phyloP scores from a whole-genome alignment of 2,113 vertebrate species.

The Larimichthys polyactis region DNA sequence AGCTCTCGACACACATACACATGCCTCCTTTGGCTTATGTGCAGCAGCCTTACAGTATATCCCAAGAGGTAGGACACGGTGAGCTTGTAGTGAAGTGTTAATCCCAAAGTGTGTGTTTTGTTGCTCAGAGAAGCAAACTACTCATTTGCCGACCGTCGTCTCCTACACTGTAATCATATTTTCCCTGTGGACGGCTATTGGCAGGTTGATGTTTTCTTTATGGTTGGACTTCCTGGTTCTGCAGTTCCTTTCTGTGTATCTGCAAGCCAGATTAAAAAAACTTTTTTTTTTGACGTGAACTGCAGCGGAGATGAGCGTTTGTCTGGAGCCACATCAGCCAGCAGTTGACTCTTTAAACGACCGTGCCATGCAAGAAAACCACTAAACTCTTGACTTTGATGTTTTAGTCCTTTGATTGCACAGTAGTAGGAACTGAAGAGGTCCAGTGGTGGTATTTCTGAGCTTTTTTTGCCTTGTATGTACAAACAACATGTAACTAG shows the following conservation, averaged over 20 bases:
- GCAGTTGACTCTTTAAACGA: constrained; percentile 59
- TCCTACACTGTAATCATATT: constrained; percentile 43
- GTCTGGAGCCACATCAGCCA: constrained; percentile 64
- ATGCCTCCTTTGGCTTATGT: not conserved
- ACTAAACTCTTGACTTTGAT: constrained; percentile 63
- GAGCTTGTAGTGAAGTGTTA: constrained; percentile 27
- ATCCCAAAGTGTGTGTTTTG: constrained; percentile 23
- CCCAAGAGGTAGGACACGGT: not conserved
- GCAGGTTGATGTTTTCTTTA: constrained; percentile 42
- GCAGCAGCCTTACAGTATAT: not conserved
- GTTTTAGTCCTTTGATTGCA: constrained; percentile 63
- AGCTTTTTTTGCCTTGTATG: not conserved
- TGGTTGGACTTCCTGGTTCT: constrained; percentile 30
- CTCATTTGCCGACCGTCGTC: constrained; percentile 35
- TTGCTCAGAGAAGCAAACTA: constrained; percentile 24
- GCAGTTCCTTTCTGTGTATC: constrained; percentile 29
- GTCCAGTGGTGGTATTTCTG: constrained; percentile 40
- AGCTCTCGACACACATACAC: constrained; percentile 18
- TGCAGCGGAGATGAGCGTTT: constrained; percentile 11
- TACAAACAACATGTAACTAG: constrained; percentile 11
- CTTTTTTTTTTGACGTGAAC: not conserved
- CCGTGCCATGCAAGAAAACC: constrained; percentile 26
- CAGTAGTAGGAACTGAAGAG: constrained; percentile 46
- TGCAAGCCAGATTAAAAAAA: constrained; percentile 18
- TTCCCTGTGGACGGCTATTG: constrained; percentile 30